Conservation (phyloP, 1,140 invertebrate species). For the Apolygus lucorum region DNA sequence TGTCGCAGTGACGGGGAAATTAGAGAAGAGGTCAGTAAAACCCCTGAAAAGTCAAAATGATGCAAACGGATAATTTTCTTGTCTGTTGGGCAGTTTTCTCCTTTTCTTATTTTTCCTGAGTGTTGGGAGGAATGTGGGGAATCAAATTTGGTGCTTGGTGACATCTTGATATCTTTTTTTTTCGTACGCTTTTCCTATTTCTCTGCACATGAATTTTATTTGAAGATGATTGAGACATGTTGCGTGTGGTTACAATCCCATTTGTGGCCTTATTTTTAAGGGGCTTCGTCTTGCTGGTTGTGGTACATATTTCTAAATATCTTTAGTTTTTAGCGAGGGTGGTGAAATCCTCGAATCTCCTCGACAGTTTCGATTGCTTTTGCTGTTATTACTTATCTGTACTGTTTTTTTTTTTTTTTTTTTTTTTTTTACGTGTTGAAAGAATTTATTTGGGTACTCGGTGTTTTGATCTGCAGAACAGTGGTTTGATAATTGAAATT, state of each 20-base stretch:
- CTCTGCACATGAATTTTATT: too few relatives aligned
- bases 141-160: background rate
- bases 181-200: background rate
- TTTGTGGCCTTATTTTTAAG: too few relatives aligned
- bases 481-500: background rate
- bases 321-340: too few relatives aligned
- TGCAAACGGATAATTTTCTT: background rate
- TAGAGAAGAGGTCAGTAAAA: slow-evolving; percentile 6
- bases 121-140: background rate
- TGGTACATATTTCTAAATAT: too few relatives aligned
- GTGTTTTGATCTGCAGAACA: background rate
- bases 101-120: background rate
- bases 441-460: background rate
- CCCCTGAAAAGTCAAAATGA: background rate
- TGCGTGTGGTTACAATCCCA: too few relatives aligned
- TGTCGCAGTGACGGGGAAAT: background rate
- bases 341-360: too few relatives aligned
- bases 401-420: background rate
- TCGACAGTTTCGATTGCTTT: too few relatives aligned
- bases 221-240: too few relatives aligned
- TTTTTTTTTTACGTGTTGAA: background rate
- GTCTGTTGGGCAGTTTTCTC: background rate
- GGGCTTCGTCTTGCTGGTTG: too few relatives aligned
- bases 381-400: too few relatives aligned
- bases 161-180: background rate